A percentile compares a stretch with the other conserved stretches of the same genome.
Conservation (phyloP, 1,140 invertebrate species). For the Sitophilus oryzae region DNA sequence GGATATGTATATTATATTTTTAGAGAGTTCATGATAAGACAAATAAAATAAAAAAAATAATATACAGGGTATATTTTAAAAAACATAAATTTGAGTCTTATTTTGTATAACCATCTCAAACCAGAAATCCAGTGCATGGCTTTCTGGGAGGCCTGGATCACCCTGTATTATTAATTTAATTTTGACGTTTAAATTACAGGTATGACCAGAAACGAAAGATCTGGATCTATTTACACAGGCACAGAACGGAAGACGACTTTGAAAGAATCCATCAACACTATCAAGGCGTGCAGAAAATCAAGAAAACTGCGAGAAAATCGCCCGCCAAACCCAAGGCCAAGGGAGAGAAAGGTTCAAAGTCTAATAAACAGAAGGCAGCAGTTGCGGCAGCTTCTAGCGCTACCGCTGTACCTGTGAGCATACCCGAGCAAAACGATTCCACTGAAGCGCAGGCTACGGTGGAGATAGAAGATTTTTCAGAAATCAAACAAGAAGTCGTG, state of each 20-base stretch:
- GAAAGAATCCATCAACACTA: slow-evolving; percentile 60
- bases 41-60: too few relatives aligned
- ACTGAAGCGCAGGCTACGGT: not conserved
- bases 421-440: slow-evolving; percentile 14
- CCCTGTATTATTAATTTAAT: too few relatives aligned
- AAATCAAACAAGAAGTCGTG: slow-evolving; percentile 15
- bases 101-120: too few relatives aligned
- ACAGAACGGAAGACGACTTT: slow-evolving; percentile 69
- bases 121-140: too few relatives aligned
- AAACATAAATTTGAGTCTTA: too few relatives aligned
- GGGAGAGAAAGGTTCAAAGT: slow-evolving; percentile 42
- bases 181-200: slow-evolving; percentile 4
- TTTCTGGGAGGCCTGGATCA: too few relatives aligned
- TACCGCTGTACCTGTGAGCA: not conserved
- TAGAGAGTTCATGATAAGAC: too few relatives aligned
- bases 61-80: too few relatives aligned
- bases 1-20: too few relatives aligned
- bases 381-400: not conserved
- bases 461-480: slow-evolving; percentile 1
- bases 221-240: slow-evolving; percentile 85
- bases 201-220: slow-evolving; percentile 80
- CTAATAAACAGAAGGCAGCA: slow-evolving; percentile 30
- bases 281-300: slow-evolving; percentile 53
- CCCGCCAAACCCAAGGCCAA: slow-evolving; percentile 45
- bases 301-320: slow-evolving; percentile 46